These are phyloP conservation scores for Eulimnadia texana DNA, from an alignment of 1,140 invertebrate genomes.

Conservation along the genomic window DNA sequence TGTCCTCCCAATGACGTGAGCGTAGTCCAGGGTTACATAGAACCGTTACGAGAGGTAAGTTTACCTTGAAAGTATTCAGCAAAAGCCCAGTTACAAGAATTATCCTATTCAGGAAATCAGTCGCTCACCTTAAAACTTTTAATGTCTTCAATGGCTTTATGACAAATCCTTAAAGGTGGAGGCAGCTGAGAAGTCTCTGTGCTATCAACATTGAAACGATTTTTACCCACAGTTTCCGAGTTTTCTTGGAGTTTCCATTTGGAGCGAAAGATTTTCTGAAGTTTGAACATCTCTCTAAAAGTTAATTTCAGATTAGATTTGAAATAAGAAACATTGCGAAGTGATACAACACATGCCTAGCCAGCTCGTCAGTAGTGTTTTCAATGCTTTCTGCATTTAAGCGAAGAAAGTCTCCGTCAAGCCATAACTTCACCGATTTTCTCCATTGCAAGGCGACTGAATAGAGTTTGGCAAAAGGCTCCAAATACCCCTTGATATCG, in stretches of 20 bases:
- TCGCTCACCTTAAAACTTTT: conserved; percentile 52
- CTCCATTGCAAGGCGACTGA: conserved; percentile 52
- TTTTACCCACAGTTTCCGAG: conserved; percentile 27
- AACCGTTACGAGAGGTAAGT: conserved; percentile 61
- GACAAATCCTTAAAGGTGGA: conserved; percentile 56
- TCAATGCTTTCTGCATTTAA: conserved; percentile 57
- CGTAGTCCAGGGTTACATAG: conserved; percentile 74
- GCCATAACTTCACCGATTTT: conserved; percentile 65
- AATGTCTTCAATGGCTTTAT: conserved; percentile 50
- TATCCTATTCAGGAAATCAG: background rate
- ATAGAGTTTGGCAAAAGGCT: conserved; percentile 38
- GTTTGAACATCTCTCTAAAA: conserved; percentile 49
- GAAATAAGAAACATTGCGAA: conserved; percentile 1
- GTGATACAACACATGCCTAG: conserved; percentile 32
- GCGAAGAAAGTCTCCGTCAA: conserved; percentile 79
- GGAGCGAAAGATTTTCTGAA: conserved; percentile 61
- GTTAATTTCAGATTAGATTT: conserved; percentile 18
- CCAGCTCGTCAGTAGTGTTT: conserved; percentile 49
- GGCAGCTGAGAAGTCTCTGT: conserved; percentile 56
- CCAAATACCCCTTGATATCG: conserved; percentile 34
- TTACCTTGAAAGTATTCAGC: conserved; percentile 35
- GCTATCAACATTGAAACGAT: conserved; percentile 47
- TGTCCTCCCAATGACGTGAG: conserved; percentile 82
- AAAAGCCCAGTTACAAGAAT: background rate
- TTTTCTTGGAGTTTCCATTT: conserved; percentile 50